A percentile compares a stretch with the other conserved stretches of the same genome.
Evolutionary conservation across 2,797 vertebrate genomes (phyloP).

Genomic region (Urosaurus nigricauda): DNA sequence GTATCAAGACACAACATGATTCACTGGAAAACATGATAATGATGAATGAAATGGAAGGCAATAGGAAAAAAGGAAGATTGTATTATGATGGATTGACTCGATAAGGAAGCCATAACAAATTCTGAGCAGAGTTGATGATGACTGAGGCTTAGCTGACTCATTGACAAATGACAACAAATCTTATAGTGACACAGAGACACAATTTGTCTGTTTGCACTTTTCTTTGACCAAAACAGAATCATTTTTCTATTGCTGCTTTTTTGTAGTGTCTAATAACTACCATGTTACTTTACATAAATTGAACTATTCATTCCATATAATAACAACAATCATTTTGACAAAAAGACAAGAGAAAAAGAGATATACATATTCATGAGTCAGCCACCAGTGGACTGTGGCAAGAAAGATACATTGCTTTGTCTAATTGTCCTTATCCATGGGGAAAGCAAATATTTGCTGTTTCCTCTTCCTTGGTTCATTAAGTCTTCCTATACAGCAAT

Average conservation of each 20-base stretch:
- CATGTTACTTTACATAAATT: neutral
- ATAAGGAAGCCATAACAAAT: too few relatives aligned
- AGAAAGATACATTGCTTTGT: neutral
- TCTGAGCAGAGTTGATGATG: too few relatives aligned
- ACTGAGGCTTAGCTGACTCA: too few relatives aligned
- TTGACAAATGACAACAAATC: too few relatives aligned
- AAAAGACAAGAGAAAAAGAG: neutral
- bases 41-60: too few relatives aligned
- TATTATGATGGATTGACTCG: too few relatives aligned
- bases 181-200: neutral
- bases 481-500: neutral
- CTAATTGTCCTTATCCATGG: neutral
- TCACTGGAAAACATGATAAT: too few relatives aligned
- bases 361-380: neutral
- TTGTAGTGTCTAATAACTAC: neutral
- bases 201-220: neutral
- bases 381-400: neutral
- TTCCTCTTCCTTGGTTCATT: neutral
- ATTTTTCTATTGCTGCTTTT: neutral
- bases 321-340: too few relatives aligned
- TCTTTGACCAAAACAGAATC: neutral
- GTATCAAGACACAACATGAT: too few relatives aligned
- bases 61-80: too few relatives aligned
- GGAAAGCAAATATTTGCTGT: neutral
- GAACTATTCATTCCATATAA: too few relatives aligned